Percentiles rank a stretch among this genome's conserved stretches.
phyloP scores from a whole-genome alignment of 2,113 vertebrate species.

The Takifugu flavidus region DNA sequence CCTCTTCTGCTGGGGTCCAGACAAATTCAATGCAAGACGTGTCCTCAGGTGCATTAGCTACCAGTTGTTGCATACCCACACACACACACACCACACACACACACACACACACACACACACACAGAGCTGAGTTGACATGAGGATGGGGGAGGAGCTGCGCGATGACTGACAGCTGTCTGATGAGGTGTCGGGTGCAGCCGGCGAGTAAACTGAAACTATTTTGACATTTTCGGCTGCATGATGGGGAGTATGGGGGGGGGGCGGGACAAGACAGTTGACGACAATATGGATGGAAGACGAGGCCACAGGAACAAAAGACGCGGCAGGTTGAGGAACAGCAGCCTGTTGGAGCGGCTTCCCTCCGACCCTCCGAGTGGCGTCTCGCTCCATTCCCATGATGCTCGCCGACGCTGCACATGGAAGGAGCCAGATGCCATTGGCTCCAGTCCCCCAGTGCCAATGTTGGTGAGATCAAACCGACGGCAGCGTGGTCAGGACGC shows the following conservation, averaged over 20 bases:
- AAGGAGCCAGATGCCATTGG: conserved; percentile 22
- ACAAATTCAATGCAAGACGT: conserved; percentile 60
- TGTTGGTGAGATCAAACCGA: conserved; percentile 33
- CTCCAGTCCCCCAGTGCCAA: conserved; percentile 1
- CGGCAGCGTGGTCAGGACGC: conserved; percentile 27
- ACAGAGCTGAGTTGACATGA: neutral
- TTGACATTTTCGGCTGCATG: conserved; percentile 23
- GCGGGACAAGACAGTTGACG: neutral
- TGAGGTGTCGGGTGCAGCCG: conserved; percentile 35
- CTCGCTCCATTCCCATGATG: neutral
- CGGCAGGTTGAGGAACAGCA: too few relatives aligned
- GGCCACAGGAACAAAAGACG: conserved; percentile 1
- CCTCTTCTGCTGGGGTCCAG: conserved; percentile 32
- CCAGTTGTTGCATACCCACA: neutral
- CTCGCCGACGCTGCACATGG: conserved; percentile 15
- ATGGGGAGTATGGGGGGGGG: conserved; percentile 1
- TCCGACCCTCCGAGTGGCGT: conserved; percentile 30
- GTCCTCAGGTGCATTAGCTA: conserved; percentile 33
- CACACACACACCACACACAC: neutral
- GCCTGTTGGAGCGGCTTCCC: neutral
- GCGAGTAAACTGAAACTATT: conserved; percentile 34
- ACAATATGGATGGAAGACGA: conserved; percentile 5
- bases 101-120: neutral
- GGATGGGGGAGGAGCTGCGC: conserved; percentile 7
- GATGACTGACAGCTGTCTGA: conserved; percentile 51